Evolutionary conservation across 2,888 invertebrate species (phyloP), one percentile per base, ranked within the genome.

Genomic region (Frankliniella intonsa): DNA sequence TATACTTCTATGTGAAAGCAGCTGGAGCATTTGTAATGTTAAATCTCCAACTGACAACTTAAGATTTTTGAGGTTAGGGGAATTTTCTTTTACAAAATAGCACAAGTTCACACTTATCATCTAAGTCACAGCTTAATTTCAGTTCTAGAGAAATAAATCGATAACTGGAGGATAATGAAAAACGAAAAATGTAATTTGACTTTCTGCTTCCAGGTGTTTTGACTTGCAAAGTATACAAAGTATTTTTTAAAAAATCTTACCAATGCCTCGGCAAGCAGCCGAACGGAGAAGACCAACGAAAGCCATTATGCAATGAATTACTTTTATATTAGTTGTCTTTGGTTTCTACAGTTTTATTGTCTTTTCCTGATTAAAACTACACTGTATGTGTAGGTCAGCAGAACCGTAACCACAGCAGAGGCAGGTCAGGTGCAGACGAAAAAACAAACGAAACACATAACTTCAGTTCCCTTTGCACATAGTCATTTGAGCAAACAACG

Each of bases 401-500:
- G 12, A 22, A 22, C 22, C 25, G 69, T 12, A 17, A 62, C 19
- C 17, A 17, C 62, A 55, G 55, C 55, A 12, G 22, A 22, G 69
- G 69, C 69, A 76, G 69, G 69, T 76, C 69, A 76, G 69, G 69
- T 76, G 69, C 69, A 25, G 22, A 55, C 14, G 17, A 19, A 19
- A 5, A 12, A 55, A 55, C 12, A 55, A 55, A 38, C 38, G 38
- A 38, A 38, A 5, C 38, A 38, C 38, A 38, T 38, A 38, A 38
- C 38, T 5, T 38, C 38, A 38, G 38, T 5, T 3, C 38, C 38
- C 38, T 38, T 38, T 38, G 38, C 38, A 38, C 3, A 38, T 38
- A 38, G n/a, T 5, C 38, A 38, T 5, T 38, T 38, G 38, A 38
- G 5, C 5, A 5, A 38, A 38, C 38, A 38, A 3, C 38, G 2